Base-by-base conservation (phyloP, 2,113 vertebrate genomes). In the Chamaea fasciata region DNA sequence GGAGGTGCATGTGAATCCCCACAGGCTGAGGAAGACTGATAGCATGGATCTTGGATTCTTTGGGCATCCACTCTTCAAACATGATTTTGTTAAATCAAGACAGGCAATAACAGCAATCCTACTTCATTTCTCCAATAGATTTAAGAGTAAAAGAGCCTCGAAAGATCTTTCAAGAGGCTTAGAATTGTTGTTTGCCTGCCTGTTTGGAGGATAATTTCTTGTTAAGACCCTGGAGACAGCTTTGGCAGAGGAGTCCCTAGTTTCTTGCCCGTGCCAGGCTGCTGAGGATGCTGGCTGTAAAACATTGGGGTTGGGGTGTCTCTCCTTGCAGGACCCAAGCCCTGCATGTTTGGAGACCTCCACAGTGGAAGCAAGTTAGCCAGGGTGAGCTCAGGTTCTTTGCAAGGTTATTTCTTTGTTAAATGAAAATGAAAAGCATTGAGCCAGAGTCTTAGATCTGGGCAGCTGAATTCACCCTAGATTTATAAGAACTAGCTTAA, bases 1-100 rank as follows among this genome's bases (percentile, higher is more conserved):
- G 41, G 35, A 68, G 26, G 30, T 55, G 24, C 17, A 28, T 84
- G 27, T 50, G n/a, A 92, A 27, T 7, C 33, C 47, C 57, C 14
- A 6, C 3, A 60, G 52, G 18, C 64, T 71, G 69, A 75, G 47
- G 60, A 47, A 47, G 56, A 33, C 27, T 12, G 14, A 15, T 47
- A 85, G 64, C n/a, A 15, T 22, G 27, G 7, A 31, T 60, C 28
- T 87, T 82, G 74, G 39, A 24, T 89, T 76, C 46, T 76, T 59
- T 57, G 56, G n/a, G 27, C 10, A 5, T 53, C 35, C 0, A 0
- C 4, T 15, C 37, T 78, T 33, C 39, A 55, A 57, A 24, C 47
- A 28, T 11, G 22, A 17, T 41, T 79, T 68, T 49, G 6, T 68
- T 78, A 26, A 2, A 41, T 39, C 21, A 87, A 39, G 46, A 35